These are phyloP conservation scores for Calephelis perditalis DNA, from an alignment of 2,888 invertebrate genomes.

Conservation along the genomic window DNA sequence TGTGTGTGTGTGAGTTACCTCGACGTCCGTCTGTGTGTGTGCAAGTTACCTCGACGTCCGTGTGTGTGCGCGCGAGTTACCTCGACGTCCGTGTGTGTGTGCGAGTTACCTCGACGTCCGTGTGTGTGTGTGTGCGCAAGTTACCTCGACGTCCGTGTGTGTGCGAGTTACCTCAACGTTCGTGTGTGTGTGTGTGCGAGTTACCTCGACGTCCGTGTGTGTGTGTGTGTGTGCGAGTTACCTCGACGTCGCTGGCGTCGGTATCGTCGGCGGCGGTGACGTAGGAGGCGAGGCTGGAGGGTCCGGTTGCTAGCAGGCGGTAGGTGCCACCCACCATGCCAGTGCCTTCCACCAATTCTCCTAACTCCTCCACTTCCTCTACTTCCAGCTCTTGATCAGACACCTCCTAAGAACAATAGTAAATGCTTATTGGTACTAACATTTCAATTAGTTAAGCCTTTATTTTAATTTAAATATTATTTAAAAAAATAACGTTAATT, in stretches of 20 bases:
- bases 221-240: conserved; percentile 28
- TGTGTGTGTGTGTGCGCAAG: no score
- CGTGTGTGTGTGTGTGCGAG: background rate
- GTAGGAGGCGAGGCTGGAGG: conserved; percentile 50
- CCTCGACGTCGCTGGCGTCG: conserved; percentile 69
- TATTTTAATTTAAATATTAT: conserved; percentile 20
- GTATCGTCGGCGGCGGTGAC: conserved; percentile 51
- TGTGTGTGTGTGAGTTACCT: no score
- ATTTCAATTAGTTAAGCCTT: conserved; percentile 19
- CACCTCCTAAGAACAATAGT: conserved; percentile 43
- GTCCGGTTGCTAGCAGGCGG: conserved; percentile 59
- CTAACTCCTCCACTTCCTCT: conserved; percentile 63
- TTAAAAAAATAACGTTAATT: no score
- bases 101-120: conserved; percentile 31
- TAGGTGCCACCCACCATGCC: conserved; percentile 67
- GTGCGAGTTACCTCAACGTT: no score
- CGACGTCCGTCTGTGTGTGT: no score
- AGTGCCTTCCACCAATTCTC: conserved; percentile 62
- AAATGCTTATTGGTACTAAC: conserved; percentile 19
- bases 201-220: background rate
- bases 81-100: background rate
- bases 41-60: conserved; percentile 31
- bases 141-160: no score
- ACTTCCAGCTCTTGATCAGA: conserved; percentile 68
- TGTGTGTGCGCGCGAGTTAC: no score